Base-by-base conservation (phyloP, 1,140 invertebrate genomes). In the Medauroidea extradentata region DNA sequence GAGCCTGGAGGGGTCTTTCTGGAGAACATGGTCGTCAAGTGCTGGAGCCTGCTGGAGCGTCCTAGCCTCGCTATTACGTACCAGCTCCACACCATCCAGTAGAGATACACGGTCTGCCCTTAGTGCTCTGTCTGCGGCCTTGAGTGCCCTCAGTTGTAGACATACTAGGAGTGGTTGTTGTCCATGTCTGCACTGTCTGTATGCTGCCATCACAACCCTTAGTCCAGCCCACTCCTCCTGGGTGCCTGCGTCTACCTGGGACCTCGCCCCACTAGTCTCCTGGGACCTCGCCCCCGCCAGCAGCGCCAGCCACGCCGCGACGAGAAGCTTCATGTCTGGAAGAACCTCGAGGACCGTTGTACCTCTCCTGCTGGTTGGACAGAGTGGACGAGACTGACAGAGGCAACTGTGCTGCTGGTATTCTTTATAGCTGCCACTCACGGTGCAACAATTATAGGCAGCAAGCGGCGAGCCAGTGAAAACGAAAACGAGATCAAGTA, bases 131-230 rank as follows among this genome's bases (percentile, higher is more conserved):
- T 86, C 83, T 5, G 81, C 68, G 5, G 85, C 71, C 63, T 83
- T 84, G 0, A 85, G 71, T 0, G 83, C 84, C 67, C 85, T 82
- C 7, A 85, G 73, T 71, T 88, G 87, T 55, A 86, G 77, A 67
- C 85, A 88, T 71, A 82, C 83, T 51, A 85, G 68, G 34, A 84
- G 75, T n/a, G n/a, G n/a, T 62, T 86, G 81, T 59, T 82, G 74
- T 29, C 79, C 79, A 29, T 76, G 71, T 53, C 80, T 77, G 68
- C 86, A 88, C 57, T 83, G 79, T 34, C 78, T 75, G 63, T 83
- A 85, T 39, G 84, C 75, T 63, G 78, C 9, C 7, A 19, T n/a
- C 1, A 29, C 18, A 4, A 57, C 44, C 16, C 38, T 49, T 1
- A 50, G 25, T 13, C 27, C 56, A 4, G 56, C 52, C 4, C 9